Base-by-base conservation (phyloP, 2,113 vertebrate genomes). In the Phoxinus phoxinus region DNA sequence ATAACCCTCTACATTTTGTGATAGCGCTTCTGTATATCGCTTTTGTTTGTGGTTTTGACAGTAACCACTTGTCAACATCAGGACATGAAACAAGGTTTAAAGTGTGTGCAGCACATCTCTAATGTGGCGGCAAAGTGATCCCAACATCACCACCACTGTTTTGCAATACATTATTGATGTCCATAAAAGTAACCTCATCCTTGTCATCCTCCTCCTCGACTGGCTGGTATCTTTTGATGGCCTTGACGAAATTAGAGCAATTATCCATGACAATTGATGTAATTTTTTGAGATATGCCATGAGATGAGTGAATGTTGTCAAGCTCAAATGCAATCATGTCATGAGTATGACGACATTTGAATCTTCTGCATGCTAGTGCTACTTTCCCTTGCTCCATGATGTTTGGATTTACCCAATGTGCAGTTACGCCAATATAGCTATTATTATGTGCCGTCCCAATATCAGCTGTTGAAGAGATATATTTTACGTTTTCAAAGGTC, bases 11-110 rank as follows among this genome's bases (percentile, higher is more conserved):
- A 7, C 81, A 87, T 67, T 84, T 84, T 78, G 59, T 48, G 3
- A 44, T 86, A 32, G 51, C 10, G 13, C 81, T 87, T 78, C 81
- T 87, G 48, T 86, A 74, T 11, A 74, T 25, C 7, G 85, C 65
- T 51, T 82, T 74, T 13, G 17, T 61, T 48, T 74, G 25, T 59
- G 79, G 4, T 37, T 37, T 71, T 71, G 32, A 69, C 32, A 23
- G 30, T 72, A 44, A 30, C 35, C 69, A 72, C 35, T 12, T 72
- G 19, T 72, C 69, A 41, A 44, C 69, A 72, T 72, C 35, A 72
- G 19, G 41, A 41, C 35, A 72, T 72, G 21, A 72, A 41, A 41
- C 30, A 35, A 72, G 35, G 69, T 72, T 72, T 41, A 72, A 72
- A 37, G 17, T 41, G 35, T 72, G 69, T 17, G 69, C 32, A 37